A percentile compares a stretch with the other conserved stretches of the same genome.
phyloP scores from a whole-genome alignment of 2,113 vertebrate genomes.

The Amazona guildingii region DNA sequence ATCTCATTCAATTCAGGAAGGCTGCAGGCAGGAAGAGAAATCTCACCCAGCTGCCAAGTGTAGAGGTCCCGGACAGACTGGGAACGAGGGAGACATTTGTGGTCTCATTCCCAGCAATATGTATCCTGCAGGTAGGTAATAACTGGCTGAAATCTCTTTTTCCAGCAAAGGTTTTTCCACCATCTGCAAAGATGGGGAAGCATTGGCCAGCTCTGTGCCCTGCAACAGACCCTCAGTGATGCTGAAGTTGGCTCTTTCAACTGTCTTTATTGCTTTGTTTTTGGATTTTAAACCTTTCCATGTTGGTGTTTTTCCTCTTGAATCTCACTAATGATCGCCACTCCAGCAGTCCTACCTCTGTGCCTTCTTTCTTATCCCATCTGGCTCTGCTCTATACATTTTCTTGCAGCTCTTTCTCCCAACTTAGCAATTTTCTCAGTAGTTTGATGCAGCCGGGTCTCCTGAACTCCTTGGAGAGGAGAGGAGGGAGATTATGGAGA shows the following conservation, averaged over 20 bases:
- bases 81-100: not conserved
- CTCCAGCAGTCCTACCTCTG: not conserved
- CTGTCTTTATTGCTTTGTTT: not conserved
- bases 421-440: not conserved
- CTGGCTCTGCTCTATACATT: not conserved
- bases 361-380: not conserved
- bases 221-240: not conserved
- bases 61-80: not conserved
- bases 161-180: not conserved
- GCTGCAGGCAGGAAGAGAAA: not conserved
- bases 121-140: not conserved
- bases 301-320: not conserved
- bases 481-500: not conserved
- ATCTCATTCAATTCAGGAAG: not conserved
- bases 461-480: not conserved
- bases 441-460: not conserved
- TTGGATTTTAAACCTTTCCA: not conserved
- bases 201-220: not conserved
- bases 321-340: accelerated
- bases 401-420: not conserved
- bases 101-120: not conserved
- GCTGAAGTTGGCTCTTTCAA: not conserved
- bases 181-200: not conserved
- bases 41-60: not conserved
- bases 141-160: not conserved